phyloP scores from a whole-genome alignment of 1,140 invertebrate species.

The Linepithema humile region DNA sequence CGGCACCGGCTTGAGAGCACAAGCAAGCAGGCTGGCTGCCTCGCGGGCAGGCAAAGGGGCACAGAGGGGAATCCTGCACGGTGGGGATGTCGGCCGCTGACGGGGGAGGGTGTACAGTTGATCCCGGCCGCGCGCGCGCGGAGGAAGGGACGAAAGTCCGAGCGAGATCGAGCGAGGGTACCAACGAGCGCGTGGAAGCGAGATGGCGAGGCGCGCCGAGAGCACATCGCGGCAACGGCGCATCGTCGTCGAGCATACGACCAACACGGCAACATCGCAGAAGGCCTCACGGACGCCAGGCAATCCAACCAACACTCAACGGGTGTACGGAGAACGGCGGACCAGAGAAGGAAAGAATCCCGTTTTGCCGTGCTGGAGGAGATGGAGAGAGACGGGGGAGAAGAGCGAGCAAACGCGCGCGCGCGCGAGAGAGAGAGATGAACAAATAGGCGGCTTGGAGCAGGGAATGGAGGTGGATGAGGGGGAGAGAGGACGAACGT shows the following conservation, averaged over 20 bases:
- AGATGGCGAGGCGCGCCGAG: constrained; percentile 34
- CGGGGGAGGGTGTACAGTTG: constrained; percentile 69
- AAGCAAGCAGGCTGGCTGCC: constrained; percentile 71
- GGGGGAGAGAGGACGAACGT: background rate
- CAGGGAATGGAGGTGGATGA: too few species aligned
- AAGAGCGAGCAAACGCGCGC: background rate
- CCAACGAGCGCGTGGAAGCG: constrained; percentile 23
- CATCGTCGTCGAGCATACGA: constrained; percentile 27
- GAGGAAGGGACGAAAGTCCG: constrained; percentile 27
- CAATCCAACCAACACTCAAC: constrained; percentile 77
- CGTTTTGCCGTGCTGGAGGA: constrained; percentile 77
- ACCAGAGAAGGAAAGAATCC: constrained; percentile 83
- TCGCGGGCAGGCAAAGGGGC: constrained; percentile 71
- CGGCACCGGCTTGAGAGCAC: constrained; percentile 74
- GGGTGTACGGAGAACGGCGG: constrained; percentile 77
- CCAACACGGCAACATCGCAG: constrained; percentile 69
- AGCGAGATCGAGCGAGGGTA: constrained; percentile 40
- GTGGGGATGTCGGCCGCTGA: constrained; percentile 62
- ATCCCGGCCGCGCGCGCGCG: constrained; percentile 70
- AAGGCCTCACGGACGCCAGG: constrained; percentile 77
- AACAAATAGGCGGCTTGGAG: background rate
- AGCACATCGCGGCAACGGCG: constrained; percentile 29
- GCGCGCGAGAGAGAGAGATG: background rate
- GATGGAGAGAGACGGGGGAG: constrained; percentile 55
- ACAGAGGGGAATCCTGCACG: constrained; percentile 32